Percentiles rank a stretch among this genome's conserved stretches.
These are phyloP conservation scores for Formica aserva DNA, from an alignment of 2,888 invertebrate genomes.

Conservation along the genomic window DNA sequence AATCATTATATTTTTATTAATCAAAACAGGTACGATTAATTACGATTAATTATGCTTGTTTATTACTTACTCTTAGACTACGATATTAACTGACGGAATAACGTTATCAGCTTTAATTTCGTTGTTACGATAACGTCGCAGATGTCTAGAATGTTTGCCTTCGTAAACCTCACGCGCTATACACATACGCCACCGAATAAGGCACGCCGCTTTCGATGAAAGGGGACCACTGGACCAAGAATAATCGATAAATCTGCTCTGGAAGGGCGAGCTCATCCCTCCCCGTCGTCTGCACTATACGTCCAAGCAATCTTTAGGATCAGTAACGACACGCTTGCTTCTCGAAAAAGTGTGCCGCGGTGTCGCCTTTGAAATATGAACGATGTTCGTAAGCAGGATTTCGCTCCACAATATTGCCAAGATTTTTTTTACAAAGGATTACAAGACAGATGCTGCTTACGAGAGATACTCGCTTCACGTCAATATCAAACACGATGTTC, in stretches of 20 bases:
- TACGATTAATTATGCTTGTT: background rate
- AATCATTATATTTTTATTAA: background rate
- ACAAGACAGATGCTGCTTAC: background rate
- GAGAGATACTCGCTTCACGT: background rate
- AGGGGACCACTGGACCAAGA: conserved; percentile 82
- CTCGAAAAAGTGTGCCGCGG: conserved; percentile 38
- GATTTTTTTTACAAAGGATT: background rate
- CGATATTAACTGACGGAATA: background rate
- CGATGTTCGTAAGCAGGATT: conserved; percentile 29
- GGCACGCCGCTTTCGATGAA: conserved; percentile 72
- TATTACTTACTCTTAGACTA: background rate
- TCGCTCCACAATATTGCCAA: conserved; percentile 3
- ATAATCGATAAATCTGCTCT: conserved; percentile 83
- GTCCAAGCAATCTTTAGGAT: conserved; percentile 60
- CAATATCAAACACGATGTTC: background rate
- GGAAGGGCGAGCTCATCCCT: conserved; percentile 62
- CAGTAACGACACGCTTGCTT: conserved; percentile 49
- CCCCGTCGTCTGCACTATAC: conserved; percentile 37
- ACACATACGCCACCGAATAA: conserved; percentile 60
- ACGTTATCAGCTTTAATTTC: background rate
- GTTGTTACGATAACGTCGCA: background rate
- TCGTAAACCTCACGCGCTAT: conserved; percentile 70
- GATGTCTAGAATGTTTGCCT: conserved; percentile 63
- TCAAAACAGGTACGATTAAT: background rate
- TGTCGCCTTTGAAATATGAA: conserved; percentile 49